phyloP scores from a whole-genome alignment of 1,140 invertebrate genomes.

The Drosophila elegans region DNA sequence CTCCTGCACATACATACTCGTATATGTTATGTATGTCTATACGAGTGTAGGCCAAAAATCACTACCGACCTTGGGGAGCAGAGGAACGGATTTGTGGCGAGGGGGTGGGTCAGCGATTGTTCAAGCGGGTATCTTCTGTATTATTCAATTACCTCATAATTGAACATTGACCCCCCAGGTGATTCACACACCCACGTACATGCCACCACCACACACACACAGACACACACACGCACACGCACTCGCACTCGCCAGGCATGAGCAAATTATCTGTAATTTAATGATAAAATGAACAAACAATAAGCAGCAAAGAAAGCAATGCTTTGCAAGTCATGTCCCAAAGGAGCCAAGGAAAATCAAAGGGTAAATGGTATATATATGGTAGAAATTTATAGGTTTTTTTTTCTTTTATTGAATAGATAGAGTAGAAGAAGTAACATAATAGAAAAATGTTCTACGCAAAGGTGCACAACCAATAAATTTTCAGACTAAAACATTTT shows the following conservation, averaged over 20 bases:
- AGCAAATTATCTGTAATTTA: slow-evolving; percentile 18
- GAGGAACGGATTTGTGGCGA: background rate
- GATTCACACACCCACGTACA: background rate
- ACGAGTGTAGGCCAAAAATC: background rate
- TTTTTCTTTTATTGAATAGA: no score
- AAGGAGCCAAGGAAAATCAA: background rate
- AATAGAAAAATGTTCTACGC: no score
- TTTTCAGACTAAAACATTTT: background rate
- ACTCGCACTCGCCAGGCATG: background rate
- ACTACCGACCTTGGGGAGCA: no score
- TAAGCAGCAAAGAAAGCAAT: background rate
- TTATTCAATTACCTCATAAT: slow-evolving; percentile 25
- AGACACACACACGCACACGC: background rate
- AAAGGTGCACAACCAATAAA: no score
- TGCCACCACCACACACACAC: background rate
- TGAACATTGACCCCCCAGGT: slow-evolving; percentile 7
- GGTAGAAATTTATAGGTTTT: no score
- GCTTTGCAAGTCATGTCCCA: background rate
- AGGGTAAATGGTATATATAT: no score
- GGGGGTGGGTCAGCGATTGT: no score
- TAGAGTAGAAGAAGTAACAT: no score
- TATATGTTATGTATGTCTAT: background rate
- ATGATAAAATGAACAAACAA: slow-evolving; percentile 24
- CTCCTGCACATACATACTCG: background rate
- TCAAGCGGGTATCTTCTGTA: background rate